Evolutionary conservation across 2,888 invertebrate species (phyloP).

Genomic region (Tanytarsus gracilentus): DNA sequence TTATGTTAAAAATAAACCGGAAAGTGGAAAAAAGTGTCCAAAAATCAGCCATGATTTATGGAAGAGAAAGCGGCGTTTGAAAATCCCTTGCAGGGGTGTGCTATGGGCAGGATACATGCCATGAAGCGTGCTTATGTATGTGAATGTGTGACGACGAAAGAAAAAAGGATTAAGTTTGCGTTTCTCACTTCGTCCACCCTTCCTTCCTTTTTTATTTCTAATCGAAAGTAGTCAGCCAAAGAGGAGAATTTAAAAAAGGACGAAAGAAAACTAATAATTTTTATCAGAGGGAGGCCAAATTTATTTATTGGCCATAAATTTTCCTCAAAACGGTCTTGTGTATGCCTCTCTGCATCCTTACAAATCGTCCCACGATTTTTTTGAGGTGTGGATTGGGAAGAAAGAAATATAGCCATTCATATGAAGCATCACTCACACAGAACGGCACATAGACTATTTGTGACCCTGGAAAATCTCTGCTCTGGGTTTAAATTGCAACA

Average conservation of each 20-base stretch:
- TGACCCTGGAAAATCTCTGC: not conserved
- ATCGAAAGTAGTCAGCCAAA: constrained; percentile 6
- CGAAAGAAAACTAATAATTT: constrained; percentile 28
- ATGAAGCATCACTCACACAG: constrained; percentile 17
- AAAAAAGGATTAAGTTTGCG: constrained; percentile 24
- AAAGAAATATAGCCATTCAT: constrained; percentile 17
- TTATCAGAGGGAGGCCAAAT: constrained; percentile 22
- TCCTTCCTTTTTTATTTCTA: too few species aligned
- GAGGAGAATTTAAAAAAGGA: not conserved
- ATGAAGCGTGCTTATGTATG: too few species aligned
- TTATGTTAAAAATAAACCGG: constrained; percentile 24
- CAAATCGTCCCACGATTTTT: not conserved
- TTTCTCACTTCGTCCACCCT: not conserved
- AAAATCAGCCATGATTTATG: constrained; percentile 27
- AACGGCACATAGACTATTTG: not conserved
- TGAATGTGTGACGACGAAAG: not conserved
- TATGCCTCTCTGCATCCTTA: not conserved
- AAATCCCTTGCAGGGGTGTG: too few species aligned
- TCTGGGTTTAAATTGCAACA: constrained; percentile 6
- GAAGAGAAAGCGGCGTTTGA: too few species aligned
- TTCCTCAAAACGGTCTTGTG: not conserved
- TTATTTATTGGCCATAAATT: constrained; percentile 28
- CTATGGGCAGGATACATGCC: too few species aligned
- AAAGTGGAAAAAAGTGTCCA: constrained; percentile 26
- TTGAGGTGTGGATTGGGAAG: not conserved